Percentiles rank a stretch among this genome's conserved stretches.
Evolutionary conservation across 2,888 invertebrate species (phyloP).

Genomic region (Zygaena filipendulae): DNA sequence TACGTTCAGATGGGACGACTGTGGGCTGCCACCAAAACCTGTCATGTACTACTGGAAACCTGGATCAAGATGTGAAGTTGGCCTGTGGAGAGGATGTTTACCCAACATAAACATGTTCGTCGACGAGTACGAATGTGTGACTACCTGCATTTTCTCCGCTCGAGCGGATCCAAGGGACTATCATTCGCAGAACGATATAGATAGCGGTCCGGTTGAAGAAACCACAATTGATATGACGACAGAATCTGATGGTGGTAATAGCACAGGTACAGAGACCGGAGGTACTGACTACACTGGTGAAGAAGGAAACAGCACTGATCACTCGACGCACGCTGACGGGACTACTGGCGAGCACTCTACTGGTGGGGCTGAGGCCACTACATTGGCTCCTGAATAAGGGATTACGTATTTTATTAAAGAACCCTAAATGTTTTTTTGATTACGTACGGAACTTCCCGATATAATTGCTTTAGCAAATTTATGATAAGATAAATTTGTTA

Average conservation of each 20-base stretch:
- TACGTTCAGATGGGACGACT: slow-evolving; percentile 44
- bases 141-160: slow-evolving; percentile 38
- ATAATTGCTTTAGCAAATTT: no score
- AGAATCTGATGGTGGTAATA: slow-evolving; percentile 2
- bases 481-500: no score
- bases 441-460: no score
- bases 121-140: slow-evolving; percentile 46
- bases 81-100: slow-evolving; percentile 47
- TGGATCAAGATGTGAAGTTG: slow-evolving; percentile 53
- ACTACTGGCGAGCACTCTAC: no score
- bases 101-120: slow-evolving; percentile 52
- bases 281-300: slow-evolving; percentile 1
- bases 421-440: no score
- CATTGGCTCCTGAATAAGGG: slow-evolving; percentile 1
- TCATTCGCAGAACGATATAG: slow-evolving; percentile 17
- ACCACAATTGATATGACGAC: background rate
- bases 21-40: slow-evolving; percentile 32
- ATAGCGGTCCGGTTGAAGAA: slow-evolving; percentile 1
- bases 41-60: slow-evolving; percentile 52
- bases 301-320: slow-evolving; percentile 4
- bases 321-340: background rate
- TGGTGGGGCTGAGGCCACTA: no score
- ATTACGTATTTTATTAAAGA: no score
- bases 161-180: slow-evolving; percentile 26
- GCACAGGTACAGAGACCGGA: background rate